Percentiles rank a stretch among this genome's conserved stretches.
Evolutionary conservation across 2,888 invertebrate species (phyloP).

Genomic region (Dichetophora obliterata): DNA sequence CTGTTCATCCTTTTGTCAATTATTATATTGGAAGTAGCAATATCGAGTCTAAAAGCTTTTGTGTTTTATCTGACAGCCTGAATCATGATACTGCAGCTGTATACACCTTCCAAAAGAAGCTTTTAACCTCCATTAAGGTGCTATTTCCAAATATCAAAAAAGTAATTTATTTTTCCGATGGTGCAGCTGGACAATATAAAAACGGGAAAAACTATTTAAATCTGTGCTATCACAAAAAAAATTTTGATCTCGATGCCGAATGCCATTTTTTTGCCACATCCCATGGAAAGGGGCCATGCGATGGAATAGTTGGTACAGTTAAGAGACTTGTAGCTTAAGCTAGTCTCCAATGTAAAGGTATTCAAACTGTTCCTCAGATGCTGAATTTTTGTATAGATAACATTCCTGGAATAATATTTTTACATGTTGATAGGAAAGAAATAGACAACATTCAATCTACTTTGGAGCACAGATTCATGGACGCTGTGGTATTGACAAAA

Average conservation of each 20-base stretch:
- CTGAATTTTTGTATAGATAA: too few relatives aligned
- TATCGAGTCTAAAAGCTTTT: not conserved
- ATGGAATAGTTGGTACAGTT: slow-evolving; percentile 31
- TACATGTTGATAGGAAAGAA: too few relatives aligned
- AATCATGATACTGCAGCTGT: too few relatives aligned
- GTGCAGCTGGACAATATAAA: slow-evolving; percentile 17
- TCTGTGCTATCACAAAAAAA: not conserved
- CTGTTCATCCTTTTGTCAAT: not conserved
- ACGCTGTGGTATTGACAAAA: too few relatives aligned
- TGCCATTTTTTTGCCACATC: slow-evolving; percentile 11
- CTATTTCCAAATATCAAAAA: not conserved
- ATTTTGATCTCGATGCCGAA: not conserved
- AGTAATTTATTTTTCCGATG: slow-evolving; percentile 31
- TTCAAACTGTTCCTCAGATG: too few relatives aligned
- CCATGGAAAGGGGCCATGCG: slow-evolving; percentile 34
- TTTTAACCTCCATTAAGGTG: too few relatives aligned
- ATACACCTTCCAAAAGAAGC: too few relatives aligned
- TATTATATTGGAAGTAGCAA: not conserved
- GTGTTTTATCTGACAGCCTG: too few relatives aligned
- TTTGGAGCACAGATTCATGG: too few relatives aligned
- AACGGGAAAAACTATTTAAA: slow-evolving; percentile 24
- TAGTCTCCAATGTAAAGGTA: slow-evolving; percentile 6
- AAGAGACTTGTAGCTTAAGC: slow-evolving; percentile 15
- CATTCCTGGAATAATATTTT: too few relatives aligned
- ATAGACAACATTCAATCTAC: too few relatives aligned